Base-by-base conservation (phyloP, 2,888 invertebrate species). In the Agrypnus murinus region DNA sequence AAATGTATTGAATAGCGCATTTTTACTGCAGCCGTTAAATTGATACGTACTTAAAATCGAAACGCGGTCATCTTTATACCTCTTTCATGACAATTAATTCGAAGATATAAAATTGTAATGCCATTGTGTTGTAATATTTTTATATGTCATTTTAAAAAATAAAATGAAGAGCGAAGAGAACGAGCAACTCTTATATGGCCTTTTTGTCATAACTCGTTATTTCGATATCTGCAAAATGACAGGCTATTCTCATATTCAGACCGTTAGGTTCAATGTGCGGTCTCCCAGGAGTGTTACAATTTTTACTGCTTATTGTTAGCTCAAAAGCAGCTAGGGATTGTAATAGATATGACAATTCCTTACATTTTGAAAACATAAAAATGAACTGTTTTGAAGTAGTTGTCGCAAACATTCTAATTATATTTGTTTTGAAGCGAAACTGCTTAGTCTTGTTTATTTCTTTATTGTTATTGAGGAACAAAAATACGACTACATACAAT, bases 221-320 rank as follows among this genome's bases (percentile, higher is more conserved):
- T 71, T 71, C 67, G 67, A 64, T 71, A 71, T 71, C 71, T 67
- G 58, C 60, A 71, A 71, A 67, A 71, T 63, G 66, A 66, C 71
- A 67, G 67, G 63, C 67, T 63, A 71, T 71, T 71, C 65, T 71
- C 66, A 65, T 71, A 71, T 71, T 71, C 71, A 70, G 65, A 15
- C 65, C 65, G 70, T 65, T 70, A 65, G 65, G 65, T 70, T 70
- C 70, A 55, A 66, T 62, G 70, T 63, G 65, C 60, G 55, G 65
- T 65, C 48, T 66, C 65, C 70, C 70, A 55, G 53, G 70, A 60
- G 70, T 70, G 65, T 66, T 70, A 62, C 70, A 31, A 66, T 70
- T 70, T 70, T 70, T 70, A 70, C 65, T 70, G 70, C 70, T 66
- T 66, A 66, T 66, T 70, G 65, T 69, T 65, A 62, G 70, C 62